Percentiles rank a stretch among this genome's conserved stretches.
phyloP scores from a whole-genome alignment of 2,113 vertebrate species.

The Archilochus colubris region DNA sequence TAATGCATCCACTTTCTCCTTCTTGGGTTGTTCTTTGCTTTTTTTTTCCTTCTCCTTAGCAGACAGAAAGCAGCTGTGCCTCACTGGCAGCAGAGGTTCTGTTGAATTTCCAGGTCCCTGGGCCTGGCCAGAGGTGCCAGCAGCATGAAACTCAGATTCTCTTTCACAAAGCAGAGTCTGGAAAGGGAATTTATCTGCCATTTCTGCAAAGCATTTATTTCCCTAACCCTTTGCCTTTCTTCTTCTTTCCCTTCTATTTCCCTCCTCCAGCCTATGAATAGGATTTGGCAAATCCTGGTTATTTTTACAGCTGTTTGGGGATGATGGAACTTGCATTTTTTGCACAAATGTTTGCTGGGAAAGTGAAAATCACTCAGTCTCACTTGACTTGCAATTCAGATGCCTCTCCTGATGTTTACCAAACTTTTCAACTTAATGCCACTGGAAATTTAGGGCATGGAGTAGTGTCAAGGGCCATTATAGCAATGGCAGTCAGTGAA shows the following conservation, averaged over 20 bases:
- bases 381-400: background rate
- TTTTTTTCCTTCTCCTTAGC: background rate
- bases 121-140: background rate
- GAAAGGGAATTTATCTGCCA: background rate
- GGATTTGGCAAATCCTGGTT: background rate
- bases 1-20: background rate
- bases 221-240: background rate
- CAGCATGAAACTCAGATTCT: no score
- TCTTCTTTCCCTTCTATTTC: no score
- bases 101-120: rapidly evolving
- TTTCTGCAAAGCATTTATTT: background rate
- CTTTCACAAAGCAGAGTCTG: background rate
- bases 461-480: background rate
- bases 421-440: background rate
- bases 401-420: background rate
- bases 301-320: background rate
- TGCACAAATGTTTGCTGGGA: background rate
- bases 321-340: background rate
- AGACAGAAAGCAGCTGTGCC: background rate
- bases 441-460: background rate
- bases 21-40: background rate
- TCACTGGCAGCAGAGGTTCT: background rate
- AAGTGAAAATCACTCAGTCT: background rate
- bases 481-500: background rate
- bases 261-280: background rate